Evolutionary conservation across 2,888 invertebrate species (phyloP).

Genomic region (Cephus pygmeus): DNA sequence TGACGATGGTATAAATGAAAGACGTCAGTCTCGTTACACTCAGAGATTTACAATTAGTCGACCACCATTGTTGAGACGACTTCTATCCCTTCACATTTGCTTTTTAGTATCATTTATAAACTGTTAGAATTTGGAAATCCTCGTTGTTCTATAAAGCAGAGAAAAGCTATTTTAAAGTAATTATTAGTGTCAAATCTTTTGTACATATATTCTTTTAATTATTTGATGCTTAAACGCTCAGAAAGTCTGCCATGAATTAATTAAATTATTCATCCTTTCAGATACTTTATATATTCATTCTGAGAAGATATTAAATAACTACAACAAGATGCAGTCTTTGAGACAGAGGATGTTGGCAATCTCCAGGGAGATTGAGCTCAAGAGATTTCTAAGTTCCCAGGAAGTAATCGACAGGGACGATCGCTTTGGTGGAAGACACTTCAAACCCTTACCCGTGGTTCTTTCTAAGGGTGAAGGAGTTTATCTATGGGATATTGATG

Average conservation of each 20-base stretch:
- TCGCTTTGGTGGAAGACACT: slow-evolving; percentile 78
- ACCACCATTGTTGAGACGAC: not conserved
- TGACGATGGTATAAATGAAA: not conserved
- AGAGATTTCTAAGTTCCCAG: slow-evolving; percentile 42
- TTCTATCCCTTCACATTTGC: not conserved
- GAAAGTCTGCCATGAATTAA: not conserved
- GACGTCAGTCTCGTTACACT: not conserved
- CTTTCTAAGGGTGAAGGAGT: slow-evolving; percentile 75
- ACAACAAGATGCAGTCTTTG: slow-evolving; percentile 37
- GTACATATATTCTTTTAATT: not conserved
- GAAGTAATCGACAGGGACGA: slow-evolving; percentile 70
- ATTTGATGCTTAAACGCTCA: not conserved
- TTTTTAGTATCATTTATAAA: not conserved
- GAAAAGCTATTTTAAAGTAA: not conserved
- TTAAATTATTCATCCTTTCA: not conserved
- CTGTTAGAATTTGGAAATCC: not conserved
- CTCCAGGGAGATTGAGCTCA: slow-evolving; percentile 20
- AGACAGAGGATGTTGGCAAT: slow-evolving; percentile 26
- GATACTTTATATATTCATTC: not conserved
- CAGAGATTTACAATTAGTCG: not conserved
- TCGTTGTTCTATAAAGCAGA: not conserved
- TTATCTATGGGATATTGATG: slow-evolving; percentile 84
- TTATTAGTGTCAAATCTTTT: not conserved
- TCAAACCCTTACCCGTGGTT: slow-evolving; percentile 79
- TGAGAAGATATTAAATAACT: slow-evolving; percentile 18